Percentiles rank a stretch among this genome's conserved stretches.
Evolutionary conservation across 1,140 invertebrate genomes (phyloP).

Genomic region (Propsilocerus akamusi): DNA sequence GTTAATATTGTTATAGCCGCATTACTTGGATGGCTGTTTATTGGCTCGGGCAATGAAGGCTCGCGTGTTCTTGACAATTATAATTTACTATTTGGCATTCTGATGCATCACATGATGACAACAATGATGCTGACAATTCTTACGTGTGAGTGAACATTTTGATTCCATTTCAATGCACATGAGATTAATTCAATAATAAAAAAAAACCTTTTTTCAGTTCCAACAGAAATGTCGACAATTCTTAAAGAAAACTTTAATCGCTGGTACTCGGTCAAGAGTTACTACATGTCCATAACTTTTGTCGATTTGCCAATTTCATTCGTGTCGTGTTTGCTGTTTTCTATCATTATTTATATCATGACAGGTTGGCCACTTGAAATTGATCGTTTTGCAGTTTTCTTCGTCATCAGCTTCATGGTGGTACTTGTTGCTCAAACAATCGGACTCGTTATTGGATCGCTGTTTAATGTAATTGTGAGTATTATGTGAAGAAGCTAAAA

Average conservation of each 20-base stretch:
- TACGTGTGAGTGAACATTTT: conserved; percentile 42
- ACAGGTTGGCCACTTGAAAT: conserved; percentile 65
- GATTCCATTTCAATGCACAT: background rate
- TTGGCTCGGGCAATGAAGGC: conserved; percentile 46
- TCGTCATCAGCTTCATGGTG: conserved; percentile 54
- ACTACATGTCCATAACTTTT: conserved; percentile 72
- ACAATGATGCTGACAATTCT: conserved; percentile 72
- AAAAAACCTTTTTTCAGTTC: conserved; percentile 45
- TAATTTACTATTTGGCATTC: conserved; percentile 59
- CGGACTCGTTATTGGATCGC: conserved; percentile 71
- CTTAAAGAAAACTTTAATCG: conserved; percentile 88
- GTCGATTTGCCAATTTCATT: conserved; percentile 60
- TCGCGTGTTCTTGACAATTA: conserved; percentile 60
- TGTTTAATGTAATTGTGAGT: conserved; percentile 64
- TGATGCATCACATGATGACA: conserved; percentile 70
- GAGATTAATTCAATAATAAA: background rate
- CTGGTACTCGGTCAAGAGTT: conserved; percentile 90
- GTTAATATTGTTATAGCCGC: conserved; percentile 53
- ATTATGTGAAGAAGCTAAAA: conserved; percentile 2
- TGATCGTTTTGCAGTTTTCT: conserved; percentile 62
- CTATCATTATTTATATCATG: conserved; percentile 68
- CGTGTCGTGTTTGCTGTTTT: conserved; percentile 57
- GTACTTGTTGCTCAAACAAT: conserved; percentile 80
- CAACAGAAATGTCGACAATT: conserved; percentile 76
- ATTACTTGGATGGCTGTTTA: conserved; percentile 53